Percentiles rank a stretch among this genome's conserved stretches.
These are phyloP conservation scores for Notodonta dromedarius DNA, from an alignment of 2,888 invertebrate genomes.

Conservation along the genomic window DNA sequence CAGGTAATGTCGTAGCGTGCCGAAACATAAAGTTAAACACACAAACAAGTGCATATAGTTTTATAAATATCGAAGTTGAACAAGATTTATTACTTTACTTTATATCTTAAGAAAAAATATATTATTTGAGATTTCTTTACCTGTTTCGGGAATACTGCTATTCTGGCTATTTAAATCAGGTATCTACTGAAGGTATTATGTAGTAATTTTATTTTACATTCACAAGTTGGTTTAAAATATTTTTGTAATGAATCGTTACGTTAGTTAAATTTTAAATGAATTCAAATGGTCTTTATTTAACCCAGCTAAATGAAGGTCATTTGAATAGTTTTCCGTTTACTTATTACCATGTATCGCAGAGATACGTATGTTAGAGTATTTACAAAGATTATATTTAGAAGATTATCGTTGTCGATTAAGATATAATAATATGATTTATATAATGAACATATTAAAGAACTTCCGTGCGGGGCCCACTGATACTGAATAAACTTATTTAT, in stretches of 20 bases:
- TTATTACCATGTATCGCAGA: conserved; percentile 38
- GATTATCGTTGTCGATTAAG: conserved; percentile 62
- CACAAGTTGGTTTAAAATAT: conserved; percentile 1
- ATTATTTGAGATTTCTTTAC: not conserved
- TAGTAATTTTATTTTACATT: not conserved
- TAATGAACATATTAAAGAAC: conserved; percentile 45
- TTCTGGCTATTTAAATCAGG: not conserved
- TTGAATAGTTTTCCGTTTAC: conserved; percentile 49
- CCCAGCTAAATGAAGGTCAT: conserved; percentile 77
- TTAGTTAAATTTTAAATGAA: conserved; percentile 29
- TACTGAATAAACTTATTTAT: conserved; percentile 49
- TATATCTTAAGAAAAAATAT: conserved; percentile 11
- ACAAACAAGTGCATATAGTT: conserved; percentile 38
- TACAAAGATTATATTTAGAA: conserved; percentile 62
- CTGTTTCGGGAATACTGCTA: not conserved
- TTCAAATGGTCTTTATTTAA: conserved; percentile 72
- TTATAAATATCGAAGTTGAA: conserved; percentile 47
- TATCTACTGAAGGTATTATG: not conserved
- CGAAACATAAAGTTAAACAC: conserved; percentile 36
- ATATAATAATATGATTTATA: conserved; percentile 54
- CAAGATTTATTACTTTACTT: conserved; percentile 45
- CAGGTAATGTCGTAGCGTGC: conserved; percentile 56
- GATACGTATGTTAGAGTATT: conserved; percentile 52
- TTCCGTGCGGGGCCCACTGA: conserved; percentile 68
- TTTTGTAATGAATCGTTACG: conserved; percentile 10